These are phyloP conservation scores for Eristalis arbustorum DNA, from an alignment of 2,888 invertebrate species.

Conservation along the genomic window DNA sequence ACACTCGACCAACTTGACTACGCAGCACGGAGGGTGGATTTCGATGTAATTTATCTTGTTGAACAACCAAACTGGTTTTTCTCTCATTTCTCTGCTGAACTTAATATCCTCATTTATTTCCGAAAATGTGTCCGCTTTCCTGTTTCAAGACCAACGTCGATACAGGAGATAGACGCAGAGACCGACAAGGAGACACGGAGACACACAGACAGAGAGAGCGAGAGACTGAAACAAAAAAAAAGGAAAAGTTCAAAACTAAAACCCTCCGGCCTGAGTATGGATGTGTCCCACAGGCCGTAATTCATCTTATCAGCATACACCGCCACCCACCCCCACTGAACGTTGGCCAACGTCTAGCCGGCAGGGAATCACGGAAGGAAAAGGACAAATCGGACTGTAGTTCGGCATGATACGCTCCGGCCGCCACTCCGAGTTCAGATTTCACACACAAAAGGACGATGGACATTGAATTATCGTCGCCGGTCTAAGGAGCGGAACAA, in stretches of 20 bases:
- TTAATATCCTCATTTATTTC: conserved; percentile 62
- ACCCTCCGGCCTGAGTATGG: conserved; percentile 21
- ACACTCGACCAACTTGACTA: neutral
- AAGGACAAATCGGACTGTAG: conserved; percentile 1
- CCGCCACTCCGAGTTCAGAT: neutral
- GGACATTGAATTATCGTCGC: conserved; percentile 57
- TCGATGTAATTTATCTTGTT: conserved; percentile 29
- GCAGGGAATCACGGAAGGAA: neutral
- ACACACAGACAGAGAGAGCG: too few species aligned
- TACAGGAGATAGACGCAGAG: neutral
- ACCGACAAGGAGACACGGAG: too few species aligned
- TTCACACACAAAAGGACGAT: conserved; percentile 7
- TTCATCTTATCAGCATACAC: conserved; percentile 58
- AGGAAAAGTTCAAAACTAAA: conserved; percentile 15
- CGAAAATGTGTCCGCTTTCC: conserved; percentile 6
- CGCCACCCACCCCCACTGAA: neutral
- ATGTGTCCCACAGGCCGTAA: conserved; percentile 43
- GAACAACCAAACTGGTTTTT: conserved; percentile 26
- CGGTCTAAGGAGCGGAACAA: conserved; percentile 26
- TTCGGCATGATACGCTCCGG: conserved; percentile 33
- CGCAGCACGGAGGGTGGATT: neutral
- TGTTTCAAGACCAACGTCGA: neutral
- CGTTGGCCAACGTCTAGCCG: conserved; percentile 2
- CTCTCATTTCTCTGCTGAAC: conserved; percentile 1
- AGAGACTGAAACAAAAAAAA: neutral